Base-by-base conservation (phyloP, 2,113 vertebrate species). In the Phylloscopus trochiloides region DNA sequence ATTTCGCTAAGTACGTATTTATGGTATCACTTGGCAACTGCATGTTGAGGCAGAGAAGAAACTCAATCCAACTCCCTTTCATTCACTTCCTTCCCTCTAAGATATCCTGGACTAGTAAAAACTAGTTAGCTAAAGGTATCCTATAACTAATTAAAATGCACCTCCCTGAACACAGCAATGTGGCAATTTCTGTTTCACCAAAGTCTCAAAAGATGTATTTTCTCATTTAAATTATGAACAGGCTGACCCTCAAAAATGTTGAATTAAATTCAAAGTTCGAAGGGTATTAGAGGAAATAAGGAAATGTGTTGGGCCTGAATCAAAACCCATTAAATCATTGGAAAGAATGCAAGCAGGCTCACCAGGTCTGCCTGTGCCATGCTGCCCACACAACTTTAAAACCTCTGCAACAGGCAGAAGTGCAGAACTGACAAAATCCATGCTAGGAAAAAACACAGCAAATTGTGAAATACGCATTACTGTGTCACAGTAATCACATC, bases 21-120 rank as follows among this genome's bases (percentile, higher is more conserved):
- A 98, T 92, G 72, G 97, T 96, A 83, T 98, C 96, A 93, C 94
- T 83, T 98, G 97, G 96, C 95, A 88, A 78, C n/a, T 10, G 55
- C 71, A 47, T 50, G 59, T 51, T 17, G 82, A 94, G 80, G 83
- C 87, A 94, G 79, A 97, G 70, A 66, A 94, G 96, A 97, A 98
- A 97, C 91, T 97, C 97, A 95, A 94, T 92, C 88, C 68, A 38
- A 55, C 83, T 95, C 92, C 88, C 86, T 96, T 96, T 96, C 95
- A 72, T 97, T 95, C 85, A 85, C 80, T 76, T 90, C 76, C 62
- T 96, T 77, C 63, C 87, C 79, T 25, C 70, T 92, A 90, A 85
- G 72, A 92, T 57, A 92, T 89, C 83, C 91, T 38, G 42, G 58
- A 78, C 89, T 48, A 83, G 34, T 61, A 7, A 38, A 26, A 61